These are phyloP conservation scores for Tipula helvola DNA, from an alignment of 2,888 invertebrate genomes.

Conservation along the genomic window DNA sequence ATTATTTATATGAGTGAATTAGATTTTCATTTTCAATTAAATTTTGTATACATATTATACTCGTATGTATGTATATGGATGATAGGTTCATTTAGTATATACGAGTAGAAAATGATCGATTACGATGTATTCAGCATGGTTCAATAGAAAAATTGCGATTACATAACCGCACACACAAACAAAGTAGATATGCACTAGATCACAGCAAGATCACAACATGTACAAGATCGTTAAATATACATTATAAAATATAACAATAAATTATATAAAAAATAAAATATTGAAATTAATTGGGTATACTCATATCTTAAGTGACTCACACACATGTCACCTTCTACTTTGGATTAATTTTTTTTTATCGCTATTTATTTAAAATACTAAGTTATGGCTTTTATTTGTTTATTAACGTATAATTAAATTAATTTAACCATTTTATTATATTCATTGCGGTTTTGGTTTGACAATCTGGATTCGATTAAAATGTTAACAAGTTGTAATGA, in stretches of 20 bases:
- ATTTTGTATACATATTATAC: background rate
- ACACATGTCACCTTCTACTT: background rate
- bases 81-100: background rate
- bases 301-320: background rate
- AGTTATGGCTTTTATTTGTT: background rate
- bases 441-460: background rate
- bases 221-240: conserved; percentile 4
- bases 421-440: background rate
- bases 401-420: background rate
- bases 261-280: background rate
- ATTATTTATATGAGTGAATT: background rate
- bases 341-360: background rate
- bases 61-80: background rate
- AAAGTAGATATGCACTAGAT: background rate
- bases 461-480: background rate
- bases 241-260: background rate
- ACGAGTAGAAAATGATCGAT: background rate
- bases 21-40: background rate
- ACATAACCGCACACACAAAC: background rate
- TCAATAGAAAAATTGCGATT: background rate
- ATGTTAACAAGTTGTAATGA: background rate
- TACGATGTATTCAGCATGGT: background rate
- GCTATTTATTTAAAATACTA: background rate
- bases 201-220: background rate
- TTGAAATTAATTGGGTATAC: background rate